Conservation (phyloP, 2,797 vertebrate species). For the Vireo griseus region DNA sequence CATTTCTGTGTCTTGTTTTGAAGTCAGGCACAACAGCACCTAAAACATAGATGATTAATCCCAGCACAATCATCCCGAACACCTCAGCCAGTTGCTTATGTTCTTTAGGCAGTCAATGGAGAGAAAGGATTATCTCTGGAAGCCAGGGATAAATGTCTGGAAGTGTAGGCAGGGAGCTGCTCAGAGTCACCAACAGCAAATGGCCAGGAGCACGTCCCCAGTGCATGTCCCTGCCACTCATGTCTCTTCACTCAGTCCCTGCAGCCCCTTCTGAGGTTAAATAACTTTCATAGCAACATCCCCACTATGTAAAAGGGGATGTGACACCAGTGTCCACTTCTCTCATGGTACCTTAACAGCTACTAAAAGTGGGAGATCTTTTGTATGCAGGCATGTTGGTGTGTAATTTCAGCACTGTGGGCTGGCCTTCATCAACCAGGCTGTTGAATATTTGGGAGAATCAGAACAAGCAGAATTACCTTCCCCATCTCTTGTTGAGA, state of each 20-base stretch:
- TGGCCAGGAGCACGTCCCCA: neutral
- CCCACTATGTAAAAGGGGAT: neutral
- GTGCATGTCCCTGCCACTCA: neutral
- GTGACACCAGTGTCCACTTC: neutral
- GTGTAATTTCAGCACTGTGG: neutral
- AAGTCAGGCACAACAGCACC: neutral
- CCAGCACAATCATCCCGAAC: neutral
- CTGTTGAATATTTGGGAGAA: neutral
- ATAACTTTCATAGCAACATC: neutral
- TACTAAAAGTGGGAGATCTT: neutral
- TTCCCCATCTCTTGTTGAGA: neutral
- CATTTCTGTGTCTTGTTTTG: neutral
- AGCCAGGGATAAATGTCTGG: neutral
- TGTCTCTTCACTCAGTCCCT: accelerated
- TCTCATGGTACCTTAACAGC: neutral
- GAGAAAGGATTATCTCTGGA: neutral
- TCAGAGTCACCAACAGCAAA: neutral
- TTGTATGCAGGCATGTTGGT: neutral
- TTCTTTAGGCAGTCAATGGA: neutral
- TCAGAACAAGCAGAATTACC: neutral
- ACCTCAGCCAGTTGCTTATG: neutral
- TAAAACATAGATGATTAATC: neutral
- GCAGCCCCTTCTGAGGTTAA: neutral
- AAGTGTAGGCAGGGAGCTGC: neutral
- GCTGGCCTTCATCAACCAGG: neutral